Conservation (phyloP, 2,113 vertebrate genomes). For the Vulpes lagopus region DNA sequence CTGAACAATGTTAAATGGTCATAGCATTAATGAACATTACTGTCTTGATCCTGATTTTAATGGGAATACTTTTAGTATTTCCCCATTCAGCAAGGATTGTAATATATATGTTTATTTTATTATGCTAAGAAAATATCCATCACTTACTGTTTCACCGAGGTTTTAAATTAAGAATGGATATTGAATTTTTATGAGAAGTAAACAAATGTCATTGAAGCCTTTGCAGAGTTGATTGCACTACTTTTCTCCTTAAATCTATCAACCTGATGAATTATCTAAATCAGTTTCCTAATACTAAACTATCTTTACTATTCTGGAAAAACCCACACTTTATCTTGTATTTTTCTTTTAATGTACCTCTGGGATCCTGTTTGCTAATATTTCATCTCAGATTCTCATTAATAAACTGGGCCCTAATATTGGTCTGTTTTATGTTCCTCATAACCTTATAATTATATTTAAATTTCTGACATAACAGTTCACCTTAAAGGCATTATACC, state of each 20-base stretch:
- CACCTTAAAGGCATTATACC: background rate
- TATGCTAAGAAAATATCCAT: background rate
- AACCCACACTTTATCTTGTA: background rate
- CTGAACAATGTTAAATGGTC: background rate
- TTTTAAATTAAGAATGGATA: background rate
- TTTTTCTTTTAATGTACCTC: background rate
- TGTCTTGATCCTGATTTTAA: background rate
- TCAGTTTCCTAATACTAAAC: background rate
- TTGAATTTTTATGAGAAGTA: background rate
- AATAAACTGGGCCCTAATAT: background rate
- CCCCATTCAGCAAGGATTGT: background rate
- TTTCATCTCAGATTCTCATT: background rate
- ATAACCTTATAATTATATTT: background rate
- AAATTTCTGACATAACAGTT: background rate
- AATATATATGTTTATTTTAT: background rate
- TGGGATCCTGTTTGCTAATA: background rate
- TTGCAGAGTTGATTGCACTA: background rate
- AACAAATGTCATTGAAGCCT: background rate
- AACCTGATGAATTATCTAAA: background rate
- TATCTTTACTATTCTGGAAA: background rate
- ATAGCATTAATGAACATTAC: background rate
- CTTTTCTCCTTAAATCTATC: background rate
- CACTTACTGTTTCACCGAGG: background rate
- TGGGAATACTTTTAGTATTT: background rate
- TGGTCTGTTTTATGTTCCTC: background rate